phyloP scores from a whole-genome alignment of 2,797 vertebrate genomes.

The Coracias cyanogaster region DNA sequence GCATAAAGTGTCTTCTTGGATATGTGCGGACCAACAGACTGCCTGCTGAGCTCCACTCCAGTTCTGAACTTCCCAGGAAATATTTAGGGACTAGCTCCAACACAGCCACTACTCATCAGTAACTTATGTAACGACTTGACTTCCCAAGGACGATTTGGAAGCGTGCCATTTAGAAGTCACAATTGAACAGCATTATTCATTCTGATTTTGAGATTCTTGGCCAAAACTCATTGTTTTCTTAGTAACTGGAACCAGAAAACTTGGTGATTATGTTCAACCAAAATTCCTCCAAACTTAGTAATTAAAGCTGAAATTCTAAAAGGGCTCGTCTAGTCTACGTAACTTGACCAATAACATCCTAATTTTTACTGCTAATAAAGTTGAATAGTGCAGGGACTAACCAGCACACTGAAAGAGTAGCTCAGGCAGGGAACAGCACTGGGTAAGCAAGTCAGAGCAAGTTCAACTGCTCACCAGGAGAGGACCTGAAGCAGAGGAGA shows the following conservation, averaged over 20 bases:
- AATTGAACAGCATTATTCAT: background rate
- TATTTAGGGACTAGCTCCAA: background rate
- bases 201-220: background rate
- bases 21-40: background rate
- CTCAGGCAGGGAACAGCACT: fast-evolving
- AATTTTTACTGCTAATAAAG: background rate
- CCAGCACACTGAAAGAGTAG: background rate
- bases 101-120: background rate
- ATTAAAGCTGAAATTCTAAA: background rate
- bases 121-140: background rate
- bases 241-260: background rate
- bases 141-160: background rate
- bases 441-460: background rate
- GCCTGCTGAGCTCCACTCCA: background rate
- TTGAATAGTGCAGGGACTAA: background rate
- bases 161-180: background rate
- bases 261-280: background rate
- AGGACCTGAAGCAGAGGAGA: background rate
- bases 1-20: background rate
- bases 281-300: background rate
- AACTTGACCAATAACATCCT: background rate
- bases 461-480: background rate
- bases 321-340: background rate
- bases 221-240: background rate
- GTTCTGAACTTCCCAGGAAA: background rate